phyloP scores from a whole-genome alignment of 1,140 invertebrate species.

The Heliconius nattereri region DNA sequence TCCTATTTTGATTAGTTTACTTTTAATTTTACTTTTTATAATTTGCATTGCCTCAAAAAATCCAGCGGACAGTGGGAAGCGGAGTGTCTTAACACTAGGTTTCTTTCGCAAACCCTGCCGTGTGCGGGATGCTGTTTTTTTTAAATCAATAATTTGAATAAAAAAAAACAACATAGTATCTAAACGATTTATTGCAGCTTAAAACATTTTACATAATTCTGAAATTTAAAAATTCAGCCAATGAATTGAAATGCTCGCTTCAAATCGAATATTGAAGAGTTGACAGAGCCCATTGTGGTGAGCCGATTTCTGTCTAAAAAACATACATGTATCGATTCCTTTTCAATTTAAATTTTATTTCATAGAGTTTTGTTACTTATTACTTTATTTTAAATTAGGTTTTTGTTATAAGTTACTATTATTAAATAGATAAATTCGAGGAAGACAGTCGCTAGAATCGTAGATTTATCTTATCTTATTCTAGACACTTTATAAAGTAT shows the following conservation, averaged over 20 bases:
- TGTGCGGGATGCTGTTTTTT: too few species aligned
- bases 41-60: too few species aligned
- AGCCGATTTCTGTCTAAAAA: neutral
- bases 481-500: too few species aligned
- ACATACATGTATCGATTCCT: neutral
- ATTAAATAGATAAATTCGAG: too few species aligned
- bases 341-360: neutral
- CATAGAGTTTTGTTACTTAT: neutral
- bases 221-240: neutral
- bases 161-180: neutral
- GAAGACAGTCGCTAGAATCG: too few species aligned
- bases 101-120: too few species aligned
- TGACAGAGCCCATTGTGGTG: neutral
- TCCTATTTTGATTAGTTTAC: too few species aligned
- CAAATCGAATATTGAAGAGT: slow-evolving; percentile 42
- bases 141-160: neutral
- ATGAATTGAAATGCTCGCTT: slow-evolving; percentile 18
- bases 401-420: too few species aligned
- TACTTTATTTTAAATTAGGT: neutral
- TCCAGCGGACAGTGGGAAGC: too few species aligned
- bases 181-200: neutral
- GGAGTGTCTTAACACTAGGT: too few species aligned
- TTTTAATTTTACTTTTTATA: too few species aligned
- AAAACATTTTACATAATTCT: neutral
- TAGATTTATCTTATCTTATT: too few species aligned